A percentile compares a stretch with the other conserved stretches of the same genome.
Conservation (phyloP, 2,888 invertebrate genomes). For the Cheilosia vulpina region DNA sequence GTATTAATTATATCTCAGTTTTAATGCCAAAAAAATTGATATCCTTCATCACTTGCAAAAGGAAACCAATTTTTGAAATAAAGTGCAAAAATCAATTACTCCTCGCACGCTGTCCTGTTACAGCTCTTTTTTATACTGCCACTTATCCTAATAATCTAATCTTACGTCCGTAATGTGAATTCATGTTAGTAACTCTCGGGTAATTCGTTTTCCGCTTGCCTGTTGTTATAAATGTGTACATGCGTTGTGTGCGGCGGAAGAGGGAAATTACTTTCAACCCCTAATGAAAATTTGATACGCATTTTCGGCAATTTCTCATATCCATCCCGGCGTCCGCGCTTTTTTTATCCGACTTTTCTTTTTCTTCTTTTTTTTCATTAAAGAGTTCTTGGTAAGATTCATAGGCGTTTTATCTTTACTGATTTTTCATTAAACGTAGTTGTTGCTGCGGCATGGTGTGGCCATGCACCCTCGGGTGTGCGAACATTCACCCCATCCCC, state of each 20-base stretch:
- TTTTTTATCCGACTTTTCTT: conserved; percentile 33
- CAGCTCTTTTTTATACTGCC: conserved; percentile 45
- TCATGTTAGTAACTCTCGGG: conserved; percentile 70
- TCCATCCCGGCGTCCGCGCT: conserved; percentile 59
- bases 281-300: conserved; percentile 77
- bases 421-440: conserved; percentile 66
- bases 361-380: conserved; percentile 40
- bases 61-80: conserved; percentile 63
- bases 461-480: conserved; percentile 38
- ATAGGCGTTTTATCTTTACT: conserved; percentile 57
- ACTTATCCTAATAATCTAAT: conserved; percentile 75
- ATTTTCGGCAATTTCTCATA: conserved; percentile 76
- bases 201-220: conserved; percentile 63
- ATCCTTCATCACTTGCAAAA: conserved; percentile 42
- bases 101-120: conserved; percentile 50
- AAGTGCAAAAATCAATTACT: conserved; percentile 74
- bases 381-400: conserved; percentile 51
- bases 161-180: conserved; percentile 67
- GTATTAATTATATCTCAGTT: conserved; percentile 45
- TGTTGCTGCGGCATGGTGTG: conserved; percentile 23
- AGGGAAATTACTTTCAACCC: conserved; percentile 75
- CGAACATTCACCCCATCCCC: conserved; percentile 30
- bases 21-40: conserved; percentile 45
- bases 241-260: conserved; percentile 24
- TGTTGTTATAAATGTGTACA: not conserved